These are phyloP conservation scores for Calidris pugnax DNA, from an alignment of 2,113 vertebrate genomes.

Conservation along the genomic window DNA sequence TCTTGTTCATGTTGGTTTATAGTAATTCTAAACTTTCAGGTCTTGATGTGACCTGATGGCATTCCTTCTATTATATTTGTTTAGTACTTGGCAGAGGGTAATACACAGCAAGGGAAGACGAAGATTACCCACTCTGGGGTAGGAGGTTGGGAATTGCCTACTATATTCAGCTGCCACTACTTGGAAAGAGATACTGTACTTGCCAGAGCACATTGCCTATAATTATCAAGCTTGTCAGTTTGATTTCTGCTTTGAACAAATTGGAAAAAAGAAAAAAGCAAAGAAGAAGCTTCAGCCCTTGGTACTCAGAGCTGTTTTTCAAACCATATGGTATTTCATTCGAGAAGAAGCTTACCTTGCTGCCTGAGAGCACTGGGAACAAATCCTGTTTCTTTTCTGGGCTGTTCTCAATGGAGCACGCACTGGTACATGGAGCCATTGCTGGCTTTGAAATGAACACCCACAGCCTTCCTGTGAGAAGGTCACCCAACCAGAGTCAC, in stretches of 20 bases:
- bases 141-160: conserved; percentile 23
- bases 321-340: neutral
- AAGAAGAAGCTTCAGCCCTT: neutral
- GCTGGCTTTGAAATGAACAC: neutral
- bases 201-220: neutral
- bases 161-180: conserved; percentile 7
- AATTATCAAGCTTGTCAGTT: conserved; percentile 20
- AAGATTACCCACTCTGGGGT: neutral
- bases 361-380: neutral
- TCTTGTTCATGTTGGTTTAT: neutral
- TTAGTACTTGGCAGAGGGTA: neutral
- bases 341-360: neutral
- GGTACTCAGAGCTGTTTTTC: neutral
- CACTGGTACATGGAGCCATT: neutral
- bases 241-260: conserved; percentile 19
- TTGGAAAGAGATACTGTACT: neutral
- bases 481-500: neutral
- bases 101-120: neutral
- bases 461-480: neutral
- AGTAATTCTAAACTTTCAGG: conserved; percentile 4
- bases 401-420: neutral
- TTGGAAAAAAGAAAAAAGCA: neutral
- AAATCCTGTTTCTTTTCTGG: neutral
- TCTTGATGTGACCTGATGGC: neutral
- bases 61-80: neutral